A percentile compares a stretch with the other conserved stretches of the same genome.
Conservation (phyloP, 2,888 invertebrate species). For the Drosophila conformis region DNA sequence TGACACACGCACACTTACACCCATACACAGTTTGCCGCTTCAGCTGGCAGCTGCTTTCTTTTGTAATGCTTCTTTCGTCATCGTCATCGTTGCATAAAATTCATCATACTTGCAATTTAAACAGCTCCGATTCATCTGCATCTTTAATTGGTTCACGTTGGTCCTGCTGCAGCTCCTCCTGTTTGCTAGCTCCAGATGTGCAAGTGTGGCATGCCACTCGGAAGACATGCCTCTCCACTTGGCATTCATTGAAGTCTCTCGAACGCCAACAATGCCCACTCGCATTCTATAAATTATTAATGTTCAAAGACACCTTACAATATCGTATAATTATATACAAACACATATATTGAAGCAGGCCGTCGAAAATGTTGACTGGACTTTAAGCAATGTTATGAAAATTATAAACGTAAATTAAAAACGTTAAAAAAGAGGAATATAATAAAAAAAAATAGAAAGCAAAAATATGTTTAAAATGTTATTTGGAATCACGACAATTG, state of each 20-base stretch:
- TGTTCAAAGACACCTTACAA: conserved; percentile 32
- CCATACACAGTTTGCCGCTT: conserved; percentile 34
- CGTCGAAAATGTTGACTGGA: conserved; percentile 1
- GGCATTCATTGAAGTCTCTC: conserved; percentile 14
- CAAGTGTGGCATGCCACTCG: conserved; percentile 17
- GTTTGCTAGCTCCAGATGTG: conserved; percentile 54
- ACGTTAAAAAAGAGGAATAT: not conserved
- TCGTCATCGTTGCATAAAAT: conserved; percentile 64
- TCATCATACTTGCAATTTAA: conserved; percentile 78
- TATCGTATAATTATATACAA: conserved; percentile 54
- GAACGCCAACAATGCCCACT: conserved; percentile 43
- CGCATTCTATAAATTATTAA: conserved; percentile 62
- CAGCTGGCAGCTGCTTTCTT: conserved; percentile 34
- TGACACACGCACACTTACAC: conserved; percentile 24
- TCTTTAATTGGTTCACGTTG: conserved; percentile 73
- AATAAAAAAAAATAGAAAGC: not conserved
- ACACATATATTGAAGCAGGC: conserved; percentile 41
- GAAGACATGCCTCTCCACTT: conserved; percentile 10
- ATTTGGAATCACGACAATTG: no score
- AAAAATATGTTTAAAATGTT: no score
- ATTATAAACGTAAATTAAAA: not conserved
- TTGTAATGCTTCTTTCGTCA: conserved; percentile 13
- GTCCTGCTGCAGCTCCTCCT: conserved; percentile 14
- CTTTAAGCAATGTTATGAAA: not conserved
- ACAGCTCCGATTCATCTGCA: conserved; percentile 79